Base-by-base conservation (phyloP, 2,113 vertebrate genomes). In the Seriola rivoliana region DNA sequence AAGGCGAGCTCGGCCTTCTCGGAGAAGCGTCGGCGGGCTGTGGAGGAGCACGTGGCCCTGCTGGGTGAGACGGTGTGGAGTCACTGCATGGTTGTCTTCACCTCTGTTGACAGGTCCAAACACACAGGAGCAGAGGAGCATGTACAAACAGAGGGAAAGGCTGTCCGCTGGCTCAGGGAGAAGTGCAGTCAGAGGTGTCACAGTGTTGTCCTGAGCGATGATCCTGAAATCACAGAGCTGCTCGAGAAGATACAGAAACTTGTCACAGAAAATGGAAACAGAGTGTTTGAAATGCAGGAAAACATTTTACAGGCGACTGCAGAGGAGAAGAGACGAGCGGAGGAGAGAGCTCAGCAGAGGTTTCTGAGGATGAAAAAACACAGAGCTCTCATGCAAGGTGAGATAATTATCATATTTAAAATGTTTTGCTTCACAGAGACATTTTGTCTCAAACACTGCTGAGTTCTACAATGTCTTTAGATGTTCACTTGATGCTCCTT, bases 1-100 rank as follows among this genome's bases (percentile, higher is more conserved):
- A 94, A 94, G 88, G 81, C 50, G 0, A 89, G 76, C 1, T 91
- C 93, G 0, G 36, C 9, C 66, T 93, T 93, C 77, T 85, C 90
- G 0, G 91, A 93, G 80, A 90, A 71, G 81, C 83, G 70, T 0
- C 91, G 88, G 2, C 69, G 75, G 78, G 92, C 94, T 0, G 65
- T 93, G 79, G 93, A 93, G 82, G 92, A 95, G 79, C 95, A 95
- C 3, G 72, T 94, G 50, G 66, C 68, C 36, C 91, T 95, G 62
- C 91, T 95, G n/a, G 91, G 93, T 0, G 87, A 92, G 9, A 7
- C 0, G 0, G 92, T 79, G 54, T 95, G 93, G 94, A 23, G 64
- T 21, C 91, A 94, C 92, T 92, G 93, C 77, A 6, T 93, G 17
- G 65, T 95, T 1, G 78, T 95, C 23, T 81, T 95, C 75, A 90